Percentiles rank a stretch among this genome's conserved stretches.
Conservation (phyloP, 2,888 invertebrate genomes). For the Agonopterix subpropinquella region DNA sequence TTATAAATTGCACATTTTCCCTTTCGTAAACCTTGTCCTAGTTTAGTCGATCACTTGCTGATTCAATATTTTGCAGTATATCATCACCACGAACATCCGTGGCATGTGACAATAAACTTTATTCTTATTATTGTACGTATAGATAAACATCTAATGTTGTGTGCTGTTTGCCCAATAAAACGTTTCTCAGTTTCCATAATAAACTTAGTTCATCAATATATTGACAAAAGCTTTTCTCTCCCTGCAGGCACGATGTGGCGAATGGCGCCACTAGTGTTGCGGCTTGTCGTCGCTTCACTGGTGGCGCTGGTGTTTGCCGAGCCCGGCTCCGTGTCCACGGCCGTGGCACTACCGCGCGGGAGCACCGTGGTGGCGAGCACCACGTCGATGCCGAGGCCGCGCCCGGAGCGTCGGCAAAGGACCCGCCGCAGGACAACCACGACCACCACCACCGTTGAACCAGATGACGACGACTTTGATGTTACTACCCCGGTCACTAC, state of each 20-base stretch:
- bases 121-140: too few relatives aligned
- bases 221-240: conserved; percentile 12
- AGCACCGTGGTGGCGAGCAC: conserved; percentile 14
- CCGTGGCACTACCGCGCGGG: conserved; percentile 8
- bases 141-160: too few relatives aligned
- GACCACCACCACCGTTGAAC: conserved; percentile 37
- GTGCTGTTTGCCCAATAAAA: too few relatives aligned
- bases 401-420: conserved; percentile 31
- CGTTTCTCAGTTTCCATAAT: too few relatives aligned
- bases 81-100: too few relatives aligned
- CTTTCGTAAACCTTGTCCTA: too few relatives aligned
- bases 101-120: too few relatives aligned
- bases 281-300: conserved; percentile 57
- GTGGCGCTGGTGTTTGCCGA: conserved; percentile 64
- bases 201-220: too few relatives aligned
- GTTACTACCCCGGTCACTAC: conserved; percentile 39
- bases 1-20: too few relatives aligned
- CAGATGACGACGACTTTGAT: conserved; percentile 44
- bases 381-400: conserved; percentile 18
- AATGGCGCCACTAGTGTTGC: conserved; percentile 63
- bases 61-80: too few relatives aligned
- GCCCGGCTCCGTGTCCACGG: conserved; percentile 19
- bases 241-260: conserved; percentile 53
- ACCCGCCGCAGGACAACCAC: conserved; percentile 50
- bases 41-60: too few relatives aligned